Evolutionary conservation across 2,797 vertebrate species (phyloP).

Genomic region (Delichon dasypus): DNA sequence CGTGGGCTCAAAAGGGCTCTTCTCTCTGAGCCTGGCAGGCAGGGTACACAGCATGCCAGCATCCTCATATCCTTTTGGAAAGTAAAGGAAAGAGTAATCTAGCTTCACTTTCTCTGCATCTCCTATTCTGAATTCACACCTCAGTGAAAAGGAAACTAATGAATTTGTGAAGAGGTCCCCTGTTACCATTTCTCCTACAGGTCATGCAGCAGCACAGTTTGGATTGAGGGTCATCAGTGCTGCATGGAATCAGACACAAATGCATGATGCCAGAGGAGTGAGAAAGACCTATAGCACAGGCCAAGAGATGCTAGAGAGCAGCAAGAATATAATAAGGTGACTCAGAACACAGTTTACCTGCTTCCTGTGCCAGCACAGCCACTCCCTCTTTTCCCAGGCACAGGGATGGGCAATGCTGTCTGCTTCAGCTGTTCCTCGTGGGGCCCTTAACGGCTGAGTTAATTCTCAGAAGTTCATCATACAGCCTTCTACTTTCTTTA

Average conservation of each 20-base stretch:
- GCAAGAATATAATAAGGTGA: background rate
- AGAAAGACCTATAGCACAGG: background rate
- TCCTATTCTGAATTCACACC: background rate
- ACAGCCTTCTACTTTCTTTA: background rate
- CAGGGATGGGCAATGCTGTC: background rate
- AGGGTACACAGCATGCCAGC: background rate
- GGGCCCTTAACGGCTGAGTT: slow-evolving; percentile 27
- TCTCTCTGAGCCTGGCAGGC: background rate
- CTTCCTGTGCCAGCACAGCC: slow-evolving; percentile 3
- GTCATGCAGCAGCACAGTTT: background rate
- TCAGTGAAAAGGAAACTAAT: background rate
- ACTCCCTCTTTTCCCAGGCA: background rate
- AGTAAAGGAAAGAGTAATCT: background rate
- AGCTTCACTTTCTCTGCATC: background rate
- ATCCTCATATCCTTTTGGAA: background rate
- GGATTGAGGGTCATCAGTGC: background rate
- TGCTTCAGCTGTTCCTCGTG: background rate
- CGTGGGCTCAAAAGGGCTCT: background rate
- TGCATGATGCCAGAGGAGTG: background rate
- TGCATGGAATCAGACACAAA: background rate
- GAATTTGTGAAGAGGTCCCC: background rate
- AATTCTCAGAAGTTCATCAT: slow-evolving; percentile 18
- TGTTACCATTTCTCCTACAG: background rate
- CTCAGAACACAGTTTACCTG: slow-evolving; percentile 7
- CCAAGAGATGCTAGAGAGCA: background rate